Conservation (phyloP, 92 coral and sea anemone species). For the Micromussa lordhowensis region DNA sequence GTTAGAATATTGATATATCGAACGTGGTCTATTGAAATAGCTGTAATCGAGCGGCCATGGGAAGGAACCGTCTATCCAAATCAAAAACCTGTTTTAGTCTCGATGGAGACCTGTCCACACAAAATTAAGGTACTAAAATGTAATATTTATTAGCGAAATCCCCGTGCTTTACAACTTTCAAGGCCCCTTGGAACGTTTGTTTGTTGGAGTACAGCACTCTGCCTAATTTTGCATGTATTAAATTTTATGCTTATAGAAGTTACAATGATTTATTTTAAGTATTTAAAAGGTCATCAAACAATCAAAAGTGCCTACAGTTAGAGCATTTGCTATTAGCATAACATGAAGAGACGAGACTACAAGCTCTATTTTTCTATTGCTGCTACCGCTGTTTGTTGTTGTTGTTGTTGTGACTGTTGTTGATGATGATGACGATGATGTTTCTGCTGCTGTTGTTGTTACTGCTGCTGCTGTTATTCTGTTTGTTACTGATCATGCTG, state of each 20-base stretch:
- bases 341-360: neutral
- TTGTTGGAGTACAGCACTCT: neutral
- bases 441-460: no score
- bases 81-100: neutral
- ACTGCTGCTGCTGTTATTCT: no score
- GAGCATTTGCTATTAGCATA: neutral
- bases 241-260: no score
- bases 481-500: no score
- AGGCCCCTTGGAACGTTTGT: neutral
- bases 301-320: neutral
- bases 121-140: constrained; percentile 22
- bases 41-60: neutral
- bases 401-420: neutral
- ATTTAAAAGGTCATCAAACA: neutral
- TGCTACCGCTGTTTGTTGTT: neutral
- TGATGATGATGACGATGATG: no score
- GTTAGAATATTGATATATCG: no score
- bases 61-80: neutral
- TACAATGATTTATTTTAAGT: neutral
- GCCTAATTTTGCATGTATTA: neutral
- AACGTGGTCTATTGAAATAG: no score
- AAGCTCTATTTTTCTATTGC: neutral
- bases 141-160: constrained; percentile 23
- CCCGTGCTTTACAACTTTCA: constrained; percentile 18
- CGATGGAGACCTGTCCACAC: neutral